Percentiles rank a stretch among this genome's conserved stretches.
Evolutionary conservation across 1,140 invertebrate genomes (phyloP).

Genomic region (Drosophila mayri): DNA sequence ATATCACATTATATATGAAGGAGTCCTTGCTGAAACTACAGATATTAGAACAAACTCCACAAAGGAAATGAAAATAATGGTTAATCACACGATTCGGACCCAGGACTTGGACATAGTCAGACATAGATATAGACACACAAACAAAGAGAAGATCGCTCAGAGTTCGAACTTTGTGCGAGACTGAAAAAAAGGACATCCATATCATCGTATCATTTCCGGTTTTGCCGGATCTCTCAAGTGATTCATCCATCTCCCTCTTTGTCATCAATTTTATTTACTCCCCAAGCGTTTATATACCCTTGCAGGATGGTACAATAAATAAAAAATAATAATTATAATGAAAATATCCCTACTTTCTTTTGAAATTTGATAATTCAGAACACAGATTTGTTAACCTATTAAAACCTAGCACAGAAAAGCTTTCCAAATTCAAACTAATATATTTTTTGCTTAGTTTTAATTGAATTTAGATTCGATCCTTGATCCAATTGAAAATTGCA

Average conservation of each 20-base stretch:
- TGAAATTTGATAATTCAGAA: not conserved
- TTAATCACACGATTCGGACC: not conserved
- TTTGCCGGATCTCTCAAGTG: not conserved
- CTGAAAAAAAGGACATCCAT: slow-evolving; percentile 4
- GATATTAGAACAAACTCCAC: no score
- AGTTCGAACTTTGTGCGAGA: not conserved
- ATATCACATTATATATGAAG: not conserved
- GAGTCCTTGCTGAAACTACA: not conserved
- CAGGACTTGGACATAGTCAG: not conserved
- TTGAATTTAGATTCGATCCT: no score
- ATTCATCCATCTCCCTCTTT: not conserved
- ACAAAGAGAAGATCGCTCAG: not conserved
- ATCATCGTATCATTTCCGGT: not conserved
- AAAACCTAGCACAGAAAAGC: not conserved
- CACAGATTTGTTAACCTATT: not conserved
- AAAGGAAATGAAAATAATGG: not conserved
- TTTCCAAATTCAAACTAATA: not conserved
- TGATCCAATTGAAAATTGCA: not conserved
- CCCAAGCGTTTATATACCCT: not conserved
- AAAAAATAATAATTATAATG: not conserved
- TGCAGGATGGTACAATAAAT: not conserved
- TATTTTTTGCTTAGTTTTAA: not conserved
- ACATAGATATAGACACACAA: not conserved
- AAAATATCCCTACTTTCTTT: no score
- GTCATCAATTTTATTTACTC: not conserved